These are phyloP conservation scores for Eubasilissa splendida DNA, from an alignment of 2,888 invertebrate genomes.

Conservation along the genomic window DNA sequence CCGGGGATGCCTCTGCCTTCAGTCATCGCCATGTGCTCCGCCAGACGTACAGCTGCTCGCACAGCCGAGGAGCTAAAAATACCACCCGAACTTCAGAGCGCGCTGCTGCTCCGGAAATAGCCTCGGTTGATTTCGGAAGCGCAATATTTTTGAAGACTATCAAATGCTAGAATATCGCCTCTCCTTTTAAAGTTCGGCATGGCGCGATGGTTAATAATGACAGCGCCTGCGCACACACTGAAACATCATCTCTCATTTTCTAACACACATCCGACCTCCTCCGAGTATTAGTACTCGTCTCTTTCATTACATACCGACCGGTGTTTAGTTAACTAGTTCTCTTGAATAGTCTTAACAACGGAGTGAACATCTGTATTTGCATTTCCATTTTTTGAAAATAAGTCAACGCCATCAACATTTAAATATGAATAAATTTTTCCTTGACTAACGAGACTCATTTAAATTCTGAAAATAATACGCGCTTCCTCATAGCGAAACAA, in stretches of 20 bases:
- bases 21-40: constrained; percentile 17
- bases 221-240: background rate
- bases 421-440: too few species aligned
- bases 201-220: background rate
- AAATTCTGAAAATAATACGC: too few species aligned
- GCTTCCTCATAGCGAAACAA: too few species aligned
- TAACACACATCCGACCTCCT: background rate
- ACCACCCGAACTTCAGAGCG: constrained; percentile 8
- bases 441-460: too few species aligned
- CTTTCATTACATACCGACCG: background rate
- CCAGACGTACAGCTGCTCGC: constrained; percentile 12
- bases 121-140: constrained; percentile 5
- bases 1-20: background rate
- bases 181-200: constrained; percentile 51
- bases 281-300: background rate
- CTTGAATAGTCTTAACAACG: too few species aligned
- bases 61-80: background rate
- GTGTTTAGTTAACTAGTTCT: background rate
- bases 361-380: too few species aligned
- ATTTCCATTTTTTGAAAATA: too few species aligned
- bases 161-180: constrained; percentile 13
- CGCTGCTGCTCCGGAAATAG: constrained; percentile 4
- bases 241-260: background rate
- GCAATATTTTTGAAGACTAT: constrained; percentile 7
- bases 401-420: too few species aligned